Evolutionary conservation across 2,113 vertebrate genomes (phyloP), one percentile per base, ranked within the genome.

Genomic region (Petrocephalus microphthalmus): DNA sequence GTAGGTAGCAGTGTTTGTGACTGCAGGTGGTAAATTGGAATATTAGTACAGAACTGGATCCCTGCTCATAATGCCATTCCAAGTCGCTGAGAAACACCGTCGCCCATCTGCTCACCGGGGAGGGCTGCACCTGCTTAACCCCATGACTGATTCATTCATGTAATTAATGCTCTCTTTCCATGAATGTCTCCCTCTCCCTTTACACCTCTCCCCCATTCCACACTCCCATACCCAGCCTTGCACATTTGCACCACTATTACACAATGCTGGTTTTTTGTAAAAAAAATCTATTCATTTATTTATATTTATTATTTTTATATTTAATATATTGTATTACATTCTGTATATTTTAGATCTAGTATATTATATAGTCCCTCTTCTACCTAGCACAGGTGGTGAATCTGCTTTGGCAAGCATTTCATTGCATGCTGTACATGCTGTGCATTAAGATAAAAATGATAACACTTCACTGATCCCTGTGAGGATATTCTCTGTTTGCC

Each of bases 1-100:
- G 49, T 93, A 94, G 84, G 84, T 92, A 85, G 93, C 95, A 85
- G 91, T 90, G 89, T 90, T 94, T 86, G 94, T 92, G 90, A 93
- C 95, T 94, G 89, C 49, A 86, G 22, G 33, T 6, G 45, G 56
- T 47, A 11, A 78, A 74, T 29, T 74, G 8, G 29, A 78, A 42
- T 78, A 78, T 78, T 74, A 74, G 33, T 78, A 19, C 15, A 19
- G 37, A 78, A 78, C 15, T 6, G 29, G 29, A 78, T 19, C 33
- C 33, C 37, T 37, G 17, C 33, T 74, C 33, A 74, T 74, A 37
- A 78, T 42, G 71, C 33, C 0, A 7, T 74, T 33, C 25, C 13
- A 37, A 37, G 29, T 19, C 8, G 1, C 33, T 37, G 67, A 74
- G 67, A 74, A 74, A 74, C 5, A 7, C 67, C 17, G 3, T 74